These are phyloP conservation scores for Prietella phreatophila DNA, from an alignment of 2,113 vertebrate species.

Conservation along the genomic window DNA sequence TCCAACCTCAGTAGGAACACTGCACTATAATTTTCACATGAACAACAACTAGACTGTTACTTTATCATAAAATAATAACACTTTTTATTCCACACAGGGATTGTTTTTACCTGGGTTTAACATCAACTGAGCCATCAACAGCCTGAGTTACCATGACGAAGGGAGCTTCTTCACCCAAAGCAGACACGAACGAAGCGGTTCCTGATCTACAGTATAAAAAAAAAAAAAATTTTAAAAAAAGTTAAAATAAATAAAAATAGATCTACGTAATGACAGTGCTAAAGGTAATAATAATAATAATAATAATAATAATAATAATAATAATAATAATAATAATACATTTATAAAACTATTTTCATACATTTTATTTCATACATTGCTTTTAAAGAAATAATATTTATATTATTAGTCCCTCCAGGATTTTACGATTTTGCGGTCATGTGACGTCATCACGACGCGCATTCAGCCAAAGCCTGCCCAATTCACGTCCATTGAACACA, in stretches of 20 bases:
- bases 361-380: too few species aligned
- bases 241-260: too few species aligned
- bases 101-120: conserved; percentile 60
- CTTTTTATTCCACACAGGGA: neutral
- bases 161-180: conserved; percentile 60
- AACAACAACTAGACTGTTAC: neutral
- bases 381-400: too few species aligned
- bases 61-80: neutral
- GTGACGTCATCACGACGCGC: too few species aligned
- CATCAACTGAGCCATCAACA: conserved; percentile 63
- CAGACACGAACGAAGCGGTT: conserved; percentile 55
- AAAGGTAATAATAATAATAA: neutral
- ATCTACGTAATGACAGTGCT: neutral
- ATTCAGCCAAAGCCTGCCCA: too few species aligned
- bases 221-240: neutral
- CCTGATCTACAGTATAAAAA: conserved; percentile 65
- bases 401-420: too few species aligned
- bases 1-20: too few species aligned
- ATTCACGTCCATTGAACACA: too few species aligned
- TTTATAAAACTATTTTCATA: too few species aligned
- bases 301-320: neutral
- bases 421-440: too few species aligned
- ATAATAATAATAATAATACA: neutral
- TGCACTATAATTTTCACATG: neutral
- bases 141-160: conserved; percentile 70